Percentiles rank a stretch among this genome's conserved stretches.
phyloP scores from a whole-genome alignment of 2,888 invertebrate species.

The Amphipyra berbera region DNA sequence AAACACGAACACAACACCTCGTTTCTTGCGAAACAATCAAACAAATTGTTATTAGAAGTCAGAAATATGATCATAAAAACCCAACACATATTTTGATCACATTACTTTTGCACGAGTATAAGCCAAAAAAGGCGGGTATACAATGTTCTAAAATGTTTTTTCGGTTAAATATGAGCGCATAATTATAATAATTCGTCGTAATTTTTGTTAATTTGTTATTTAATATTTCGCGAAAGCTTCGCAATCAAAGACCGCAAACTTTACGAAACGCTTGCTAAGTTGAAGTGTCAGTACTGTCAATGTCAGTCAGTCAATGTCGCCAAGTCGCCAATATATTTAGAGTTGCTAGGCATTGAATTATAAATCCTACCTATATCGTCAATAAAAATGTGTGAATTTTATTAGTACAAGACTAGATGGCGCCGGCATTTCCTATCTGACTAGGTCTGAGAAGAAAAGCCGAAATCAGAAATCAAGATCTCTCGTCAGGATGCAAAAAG shows the following conservation, averaged over 20 bases:
- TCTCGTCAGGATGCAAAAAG: no score
- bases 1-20: conserved; percentile 32
- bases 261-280: conserved; percentile 11
- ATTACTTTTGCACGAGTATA: conserved; percentile 10
- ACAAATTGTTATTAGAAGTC: conserved; percentile 27
- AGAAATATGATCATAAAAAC: conserved; percentile 44
- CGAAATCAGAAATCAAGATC: no score
- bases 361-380: no score
- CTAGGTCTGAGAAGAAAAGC: no score
- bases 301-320: conserved; percentile 11
- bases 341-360: no score
- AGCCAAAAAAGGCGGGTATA: background rate
- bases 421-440: no score
- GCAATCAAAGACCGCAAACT: conserved; percentile 18
- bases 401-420: no score
- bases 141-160: background rate
- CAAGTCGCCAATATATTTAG: no score
- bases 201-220: conserved; percentile 14
- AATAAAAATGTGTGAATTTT: no score
- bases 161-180: background rate
- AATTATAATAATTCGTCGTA: conserved; percentile 4
- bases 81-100: conserved; percentile 25
- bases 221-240: conserved; percentile 26
- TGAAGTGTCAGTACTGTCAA: conserved; percentile 23
- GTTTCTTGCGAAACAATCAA: conserved; percentile 28